Percentiles rank a stretch among this genome's conserved stretches.
Evolutionary conservation across 2,888 invertebrate species (phyloP).

Genomic region (Suillia variegata): DNA sequence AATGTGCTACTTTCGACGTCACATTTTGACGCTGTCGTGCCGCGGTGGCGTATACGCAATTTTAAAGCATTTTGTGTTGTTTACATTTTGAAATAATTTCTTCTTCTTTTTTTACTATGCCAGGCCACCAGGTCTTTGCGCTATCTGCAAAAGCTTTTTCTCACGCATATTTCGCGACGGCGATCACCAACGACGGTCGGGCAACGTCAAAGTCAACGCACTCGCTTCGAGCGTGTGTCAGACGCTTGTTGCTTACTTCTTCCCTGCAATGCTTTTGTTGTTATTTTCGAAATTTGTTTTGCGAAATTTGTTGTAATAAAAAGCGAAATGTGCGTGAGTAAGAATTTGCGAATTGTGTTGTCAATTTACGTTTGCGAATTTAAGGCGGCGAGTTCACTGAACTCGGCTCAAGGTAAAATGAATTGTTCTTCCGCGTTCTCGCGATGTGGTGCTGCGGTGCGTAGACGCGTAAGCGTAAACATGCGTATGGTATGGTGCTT

Average conservation of each 20-base stretch:
- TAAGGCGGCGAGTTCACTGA: constrained; percentile 40
- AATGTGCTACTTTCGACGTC: not conserved
- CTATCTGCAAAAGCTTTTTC: not conserved
- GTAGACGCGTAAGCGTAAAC: constrained; percentile 7
- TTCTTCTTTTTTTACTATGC: not conserved
- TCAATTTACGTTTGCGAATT: constrained; percentile 26
- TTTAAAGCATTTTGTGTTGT: not conserved
- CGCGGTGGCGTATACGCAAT: constrained; percentile 18
- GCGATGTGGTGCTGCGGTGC: too few relatives aligned
- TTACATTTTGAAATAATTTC: not conserved
- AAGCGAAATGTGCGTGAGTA: constrained; percentile 26
- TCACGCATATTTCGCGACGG: constrained; percentile 2
- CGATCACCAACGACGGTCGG: too few relatives aligned
- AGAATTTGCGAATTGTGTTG: constrained; percentile 18
- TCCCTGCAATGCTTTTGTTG: not conserved
- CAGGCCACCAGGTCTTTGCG: not conserved
- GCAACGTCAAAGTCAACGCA: constrained; percentile 30
- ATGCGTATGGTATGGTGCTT: not conserved
- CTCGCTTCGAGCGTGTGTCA: constrained; percentile 6
- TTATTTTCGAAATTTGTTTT: constrained; percentile 7
- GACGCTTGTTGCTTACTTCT: not conserved
- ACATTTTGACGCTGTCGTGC: not conserved
- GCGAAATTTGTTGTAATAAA: constrained; percentile 26
- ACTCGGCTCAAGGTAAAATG: constrained; percentile 31
- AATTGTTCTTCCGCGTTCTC: constrained; percentile 18